Evolutionary conservation across 1,140 invertebrate genomes (phyloP).

Genomic region (Cherax destructor): DNA sequence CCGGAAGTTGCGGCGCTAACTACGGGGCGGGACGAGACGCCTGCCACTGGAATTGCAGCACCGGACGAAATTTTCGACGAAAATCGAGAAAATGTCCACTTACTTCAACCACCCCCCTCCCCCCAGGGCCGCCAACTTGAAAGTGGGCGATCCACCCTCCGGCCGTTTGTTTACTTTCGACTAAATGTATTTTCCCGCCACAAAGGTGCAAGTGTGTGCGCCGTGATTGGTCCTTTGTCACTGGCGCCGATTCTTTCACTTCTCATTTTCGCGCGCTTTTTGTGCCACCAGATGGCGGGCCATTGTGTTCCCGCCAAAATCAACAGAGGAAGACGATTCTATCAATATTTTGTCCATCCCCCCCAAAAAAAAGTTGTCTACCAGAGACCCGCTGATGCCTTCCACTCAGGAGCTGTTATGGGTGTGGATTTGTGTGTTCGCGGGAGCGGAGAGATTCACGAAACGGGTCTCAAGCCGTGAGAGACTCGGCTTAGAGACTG

Average conservation of each 20-base stretch:
- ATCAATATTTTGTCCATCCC: constrained; percentile 70
- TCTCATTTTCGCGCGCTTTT: constrained; percentile 72
- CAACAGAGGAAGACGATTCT: constrained; percentile 70
- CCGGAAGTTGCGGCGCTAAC: too few relatives aligned
- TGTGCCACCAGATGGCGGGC: constrained; percentile 70
- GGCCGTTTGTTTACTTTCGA: constrained; percentile 70
- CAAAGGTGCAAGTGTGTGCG: constrained; percentile 70
- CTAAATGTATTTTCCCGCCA: constrained; percentile 71
- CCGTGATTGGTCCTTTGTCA: constrained; percentile 71
- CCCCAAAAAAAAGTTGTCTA: constrained; percentile 49
- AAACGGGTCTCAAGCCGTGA: background rate
- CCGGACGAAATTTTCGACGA: background rate
- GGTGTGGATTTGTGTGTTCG: constrained; percentile 21
- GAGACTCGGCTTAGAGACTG: background rate
- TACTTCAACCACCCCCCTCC: constrained; percentile 26
- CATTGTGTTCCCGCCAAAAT: constrained; percentile 70
- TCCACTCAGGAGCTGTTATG: constrained; percentile 51
- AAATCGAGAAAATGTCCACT: constrained; percentile 60
- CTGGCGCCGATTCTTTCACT: constrained; percentile 70
- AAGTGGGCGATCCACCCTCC: constrained; percentile 63
- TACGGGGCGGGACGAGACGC: background rate
- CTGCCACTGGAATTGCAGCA: too few relatives aligned
- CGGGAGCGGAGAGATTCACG: background rate
- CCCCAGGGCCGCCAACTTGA: constrained; percentile 9
- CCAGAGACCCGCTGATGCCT: constrained; percentile 39